Evolutionary conservation across 2,797 vertebrate species (phyloP).

Genomic region (Iguana delicatissima): DNA sequence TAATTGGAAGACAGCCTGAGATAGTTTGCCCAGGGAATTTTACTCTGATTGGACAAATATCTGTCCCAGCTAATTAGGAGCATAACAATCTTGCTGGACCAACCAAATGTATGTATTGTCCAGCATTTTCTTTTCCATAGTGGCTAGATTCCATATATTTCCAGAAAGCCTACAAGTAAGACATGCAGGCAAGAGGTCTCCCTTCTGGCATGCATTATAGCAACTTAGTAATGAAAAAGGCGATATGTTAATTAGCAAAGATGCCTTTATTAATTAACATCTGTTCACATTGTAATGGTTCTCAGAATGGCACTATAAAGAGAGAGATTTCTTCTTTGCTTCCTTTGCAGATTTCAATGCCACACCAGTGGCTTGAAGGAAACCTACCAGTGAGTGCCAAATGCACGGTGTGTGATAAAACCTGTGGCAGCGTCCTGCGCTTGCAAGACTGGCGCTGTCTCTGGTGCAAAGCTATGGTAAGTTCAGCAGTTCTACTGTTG

Average conservation of each 20-base stretch:
- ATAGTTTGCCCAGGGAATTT: background rate
- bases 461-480: constrained; percentile 98
- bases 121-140: background rate
- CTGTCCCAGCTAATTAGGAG: background rate
- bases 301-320: background rate
- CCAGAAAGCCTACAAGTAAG: background rate
- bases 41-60: background rate
- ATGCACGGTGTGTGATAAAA: constrained; percentile 93
- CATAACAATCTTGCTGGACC: background rate
- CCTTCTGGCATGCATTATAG: background rate
- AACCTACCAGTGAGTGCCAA: constrained; percentile 96
- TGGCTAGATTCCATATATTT: background rate
- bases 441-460: constrained; percentile 97
- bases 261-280: background rate
- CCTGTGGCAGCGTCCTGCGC: constrained; percentile 94
- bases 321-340: constrained; percentile 5
- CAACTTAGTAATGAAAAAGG: background rate
- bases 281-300: background rate
- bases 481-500: constrained; percentile 49
- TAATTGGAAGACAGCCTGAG: background rate
- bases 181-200: background rate
- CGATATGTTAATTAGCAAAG: background rate
- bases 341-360: constrained; percentile 90
- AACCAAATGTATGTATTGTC: background rate
- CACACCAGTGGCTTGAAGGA: constrained; percentile 97